Conservation (phyloP, 2,113 vertebrate genomes). For the Cyphomyrus discorhynchus region DNA sequence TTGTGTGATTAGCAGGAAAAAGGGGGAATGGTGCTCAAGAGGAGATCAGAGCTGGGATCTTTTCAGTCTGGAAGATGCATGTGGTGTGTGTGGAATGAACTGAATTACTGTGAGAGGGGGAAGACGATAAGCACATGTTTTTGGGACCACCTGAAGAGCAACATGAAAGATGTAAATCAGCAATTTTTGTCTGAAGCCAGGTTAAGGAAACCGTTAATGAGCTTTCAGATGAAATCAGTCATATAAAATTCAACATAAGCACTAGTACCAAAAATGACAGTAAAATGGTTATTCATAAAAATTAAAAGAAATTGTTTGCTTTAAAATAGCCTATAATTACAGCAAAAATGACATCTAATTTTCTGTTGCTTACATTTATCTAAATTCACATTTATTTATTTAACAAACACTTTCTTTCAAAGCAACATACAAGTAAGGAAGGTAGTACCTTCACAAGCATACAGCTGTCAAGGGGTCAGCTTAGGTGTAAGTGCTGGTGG, state of each 20-base stretch:
- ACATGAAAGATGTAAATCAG: background rate
- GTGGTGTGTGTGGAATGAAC: background rate
- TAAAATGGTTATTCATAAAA: background rate
- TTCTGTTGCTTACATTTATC: background rate
- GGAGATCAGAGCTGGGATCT: conserved; percentile 20
- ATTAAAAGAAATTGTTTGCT: background rate
- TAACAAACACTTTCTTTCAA: background rate
- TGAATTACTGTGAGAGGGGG: background rate
- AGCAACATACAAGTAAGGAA: background rate
- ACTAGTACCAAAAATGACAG: background rate
- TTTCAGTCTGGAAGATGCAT: conserved; percentile 14
- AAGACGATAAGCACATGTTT: background rate
- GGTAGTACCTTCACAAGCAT: background rate
- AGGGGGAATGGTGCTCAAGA: background rate
- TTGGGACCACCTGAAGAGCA: background rate
- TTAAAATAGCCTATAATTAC: background rate
- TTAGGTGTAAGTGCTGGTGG: background rate
- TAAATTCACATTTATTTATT: background rate
- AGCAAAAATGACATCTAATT: background rate
- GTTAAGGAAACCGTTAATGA: background rate
- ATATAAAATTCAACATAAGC: background rate
- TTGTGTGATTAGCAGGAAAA: conserved; percentile 2
- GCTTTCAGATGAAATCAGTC: background rate
- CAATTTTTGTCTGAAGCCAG: background rate
- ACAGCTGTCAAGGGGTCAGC: background rate